Conservation (phyloP, 1,140 invertebrate species). For the Cotesia chilonis region DNA sequence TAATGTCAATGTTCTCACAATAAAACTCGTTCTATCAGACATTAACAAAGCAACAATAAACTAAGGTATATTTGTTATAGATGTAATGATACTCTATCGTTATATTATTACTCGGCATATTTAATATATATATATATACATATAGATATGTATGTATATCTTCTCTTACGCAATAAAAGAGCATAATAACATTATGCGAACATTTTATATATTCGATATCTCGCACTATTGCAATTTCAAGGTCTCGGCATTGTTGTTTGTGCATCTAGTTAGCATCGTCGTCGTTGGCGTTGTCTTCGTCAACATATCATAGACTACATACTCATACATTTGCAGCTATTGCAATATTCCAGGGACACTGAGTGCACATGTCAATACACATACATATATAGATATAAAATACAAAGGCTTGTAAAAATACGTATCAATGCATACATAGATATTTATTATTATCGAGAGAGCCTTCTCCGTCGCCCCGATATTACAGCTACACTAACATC, state of each 20-base stretch:
- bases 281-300: slow-evolving; percentile 5
- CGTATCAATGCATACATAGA: too few species aligned
- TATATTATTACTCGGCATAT: slow-evolving; percentile 15
- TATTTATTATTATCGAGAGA: background rate
- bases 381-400: too few species aligned
- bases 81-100: slow-evolving; percentile 11
- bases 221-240: slow-evolving; percentile 57
- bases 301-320: too few species aligned
- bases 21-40: too few species aligned
- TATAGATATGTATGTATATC: background rate
- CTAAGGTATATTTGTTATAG: background rate
- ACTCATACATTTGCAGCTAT: background rate
- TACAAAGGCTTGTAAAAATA: too few species aligned
- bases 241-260: slow-evolving; percentile 63
- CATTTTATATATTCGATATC: slow-evolving; percentile 57
- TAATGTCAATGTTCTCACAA: too few species aligned
- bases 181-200: slow-evolving; percentile 50
- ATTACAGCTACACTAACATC: too few species aligned
- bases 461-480: slow-evolving; percentile 10
- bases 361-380: background rate
- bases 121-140: slow-evolving; percentile 2
- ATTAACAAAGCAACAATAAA: too few species aligned
- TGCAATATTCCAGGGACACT: slow-evolving; percentile 47
- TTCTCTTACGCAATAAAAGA: slow-evolving; percentile 36
- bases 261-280: slow-evolving; percentile 54